These are phyloP conservation scores for Apis cerana DNA, from an alignment of 1,140 invertebrate genomes.

Conservation along the genomic window DNA sequence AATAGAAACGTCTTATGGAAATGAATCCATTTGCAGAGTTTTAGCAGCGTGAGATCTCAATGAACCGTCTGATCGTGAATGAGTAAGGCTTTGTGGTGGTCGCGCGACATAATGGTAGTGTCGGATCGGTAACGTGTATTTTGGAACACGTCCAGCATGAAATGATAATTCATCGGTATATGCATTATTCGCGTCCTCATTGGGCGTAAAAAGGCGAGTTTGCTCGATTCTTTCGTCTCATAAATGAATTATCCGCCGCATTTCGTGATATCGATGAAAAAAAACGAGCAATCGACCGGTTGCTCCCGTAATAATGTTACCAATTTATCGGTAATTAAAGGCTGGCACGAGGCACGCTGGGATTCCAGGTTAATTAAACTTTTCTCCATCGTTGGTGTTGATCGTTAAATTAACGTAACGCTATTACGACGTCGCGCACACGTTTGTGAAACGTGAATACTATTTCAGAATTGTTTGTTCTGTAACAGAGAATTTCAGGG, in stretches of 20 bases:
- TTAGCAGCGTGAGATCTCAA: neutral
- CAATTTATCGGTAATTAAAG: slow-evolving; percentile 46
- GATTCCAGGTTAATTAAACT: slow-evolving; percentile 41
- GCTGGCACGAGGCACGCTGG: neutral
- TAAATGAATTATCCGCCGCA: slow-evolving; percentile 19
- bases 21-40: neutral
- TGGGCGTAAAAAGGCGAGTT: neutral
- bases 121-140: slow-evolving; percentile 6
- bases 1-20: neutral
- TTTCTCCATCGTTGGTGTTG: slow-evolving; percentile 20
- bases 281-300: neutral
- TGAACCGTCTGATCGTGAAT: neutral
- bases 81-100: neutral
- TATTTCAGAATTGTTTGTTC: too few species aligned
- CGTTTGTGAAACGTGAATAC: neutral
- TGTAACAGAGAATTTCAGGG: too few species aligned
- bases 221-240: neutral
- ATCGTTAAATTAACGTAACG: slow-evolving; percentile 26
- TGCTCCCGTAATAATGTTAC: slow-evolving; percentile 35
- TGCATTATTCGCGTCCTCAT: neutral
- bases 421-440: neutral
- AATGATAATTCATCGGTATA: slow-evolving; percentile 11
- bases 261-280: neutral
- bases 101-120: neutral
- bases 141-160: slow-evolving; percentile 30